Evolutionary conservation across 1,140 invertebrate species (phyloP), one percentile per base, ranked within the genome.

Genomic region (Holotrichia oblita): DNA sequence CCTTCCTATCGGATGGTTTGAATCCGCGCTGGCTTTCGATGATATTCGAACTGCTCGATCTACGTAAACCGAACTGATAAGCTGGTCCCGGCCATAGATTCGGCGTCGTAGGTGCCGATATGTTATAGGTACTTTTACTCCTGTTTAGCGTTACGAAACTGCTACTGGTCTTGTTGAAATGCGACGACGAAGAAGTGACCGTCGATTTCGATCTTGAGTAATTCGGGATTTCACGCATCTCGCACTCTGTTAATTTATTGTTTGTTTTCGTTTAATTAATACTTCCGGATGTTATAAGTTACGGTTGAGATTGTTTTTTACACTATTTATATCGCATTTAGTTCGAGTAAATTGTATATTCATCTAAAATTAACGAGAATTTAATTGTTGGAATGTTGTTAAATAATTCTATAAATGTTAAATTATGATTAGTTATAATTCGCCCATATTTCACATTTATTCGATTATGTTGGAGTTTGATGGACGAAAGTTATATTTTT

Each of bases 1-100:
- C 94, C 86, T 91, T 91, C 84, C 93, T 91, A 86, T 97, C 95
- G 0, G 94, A 96, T 1, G 95, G 95, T 83, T 94, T 94, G 86
- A 94, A 94, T 24, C 95, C 94, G 14, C 94, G 89, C 75, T 89
- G 88, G 10, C 85, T 86, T 79, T 89, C 87, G 34, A 89, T 80
- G 0, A 86, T 79, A 40, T 82, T 81, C 40, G 79, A 81, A 40
- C 77, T 81, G 73, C 84, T 86, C 48, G 83, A 85, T 80, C 82
- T 84, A 76, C 82, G 79, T 10, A 87, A 55, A 27, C 61, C 81
- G 72, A 79, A 81, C 24, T 48, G 9, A 40, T 10, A 74, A 55
- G 75, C 44, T 10, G 77, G 34, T 0, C 42, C 20, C 0, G 81
- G 81, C 80, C 79, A 83, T 17, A 55, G 73, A 17, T 48, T 83